A percentile compares a stretch with the other conserved stretches of the same genome.
Evolutionary conservation across 1,140 invertebrate species (phyloP).

Genomic region (Trigoniulus corallinus): DNA sequence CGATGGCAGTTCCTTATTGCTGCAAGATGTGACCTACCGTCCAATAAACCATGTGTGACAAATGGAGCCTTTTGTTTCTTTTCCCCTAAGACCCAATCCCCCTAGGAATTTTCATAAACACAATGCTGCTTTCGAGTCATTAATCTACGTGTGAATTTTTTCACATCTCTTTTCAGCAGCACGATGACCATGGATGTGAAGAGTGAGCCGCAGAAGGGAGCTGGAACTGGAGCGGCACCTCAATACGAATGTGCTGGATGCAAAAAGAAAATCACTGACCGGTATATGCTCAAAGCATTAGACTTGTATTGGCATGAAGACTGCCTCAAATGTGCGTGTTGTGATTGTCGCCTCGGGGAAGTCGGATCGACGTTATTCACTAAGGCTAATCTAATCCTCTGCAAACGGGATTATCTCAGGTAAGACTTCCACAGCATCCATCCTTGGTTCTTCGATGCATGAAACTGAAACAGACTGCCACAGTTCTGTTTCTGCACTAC

Average conservation of each 20-base stretch:
- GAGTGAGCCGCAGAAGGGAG: constrained; percentile 3
- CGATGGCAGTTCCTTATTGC: too few species aligned
- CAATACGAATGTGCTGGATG: constrained; percentile 29
- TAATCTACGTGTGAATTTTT: too few species aligned
- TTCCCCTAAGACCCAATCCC: too few species aligned
- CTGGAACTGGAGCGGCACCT: constrained; percentile 12
- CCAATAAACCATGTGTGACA: too few species aligned
- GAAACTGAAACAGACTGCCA: too few species aligned
- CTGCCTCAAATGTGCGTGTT: constrained; percentile 83
- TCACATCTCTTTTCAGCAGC: too few species aligned
- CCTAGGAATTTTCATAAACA: too few species aligned
- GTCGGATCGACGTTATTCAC: constrained; percentile 72
- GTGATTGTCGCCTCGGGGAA: constrained; percentile 77
- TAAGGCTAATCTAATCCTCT: constrained; percentile 74
- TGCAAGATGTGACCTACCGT: too few species aligned
- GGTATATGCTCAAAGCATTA: constrained; percentile 38
- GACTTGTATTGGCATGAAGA: constrained; percentile 90
- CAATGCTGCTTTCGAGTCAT: too few species aligned
- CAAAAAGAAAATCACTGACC: constrained; percentile 31
- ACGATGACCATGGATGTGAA: constrained; percentile 8
- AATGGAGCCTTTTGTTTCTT: too few species aligned
- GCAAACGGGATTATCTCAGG: constrained; percentile 87
- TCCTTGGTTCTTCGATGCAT: too few species aligned
- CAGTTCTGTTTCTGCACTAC: too few species aligned
- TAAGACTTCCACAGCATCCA: constrained; percentile 25